Conservation (phyloP, 1,140 invertebrate species). For the Homalodisca vitripennis region DNA sequence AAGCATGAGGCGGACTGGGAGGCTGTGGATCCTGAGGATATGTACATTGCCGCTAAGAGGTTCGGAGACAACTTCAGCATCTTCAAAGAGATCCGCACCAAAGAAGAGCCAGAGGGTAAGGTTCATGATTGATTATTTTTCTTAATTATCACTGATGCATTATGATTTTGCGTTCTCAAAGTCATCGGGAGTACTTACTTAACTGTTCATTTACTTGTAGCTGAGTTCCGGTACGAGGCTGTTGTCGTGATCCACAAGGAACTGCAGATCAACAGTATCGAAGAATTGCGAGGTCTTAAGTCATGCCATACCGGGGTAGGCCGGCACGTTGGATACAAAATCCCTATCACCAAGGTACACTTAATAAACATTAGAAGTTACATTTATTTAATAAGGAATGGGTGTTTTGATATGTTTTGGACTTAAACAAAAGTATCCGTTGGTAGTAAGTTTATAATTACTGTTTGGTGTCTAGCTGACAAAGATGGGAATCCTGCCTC, state of each 20-base stretch:
- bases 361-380: no score
- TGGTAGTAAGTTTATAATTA: no score
- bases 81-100: conserved; percentile 67
- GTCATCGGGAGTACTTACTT: no score
- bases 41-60: conserved; percentile 75
- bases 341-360: conserved; percentile 49
- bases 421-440: no score
- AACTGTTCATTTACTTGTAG: conserved; percentile 45
- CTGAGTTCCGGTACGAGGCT: conserved; percentile 72
- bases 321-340: conserved; percentile 75
- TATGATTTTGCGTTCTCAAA: no score
- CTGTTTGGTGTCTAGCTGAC: conserved; percentile 60
- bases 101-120: conserved; percentile 51
- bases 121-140: no score
- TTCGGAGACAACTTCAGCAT: conserved; percentile 61
- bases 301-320: conserved; percentile 80
- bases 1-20: conserved; percentile 75
- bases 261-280: conserved; percentile 59
- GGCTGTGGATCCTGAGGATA: conserved; percentile 77
- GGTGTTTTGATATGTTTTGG: no score
- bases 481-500: conserved; percentile 62
- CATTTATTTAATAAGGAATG: no score
- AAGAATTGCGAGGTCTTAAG: conserved; percentile 65
- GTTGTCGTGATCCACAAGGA: conserved; percentile 73
- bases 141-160: no score